Conservation (phyloP, 2,888 invertebrate genomes). For the Cecidostiba fungosa region DNA sequence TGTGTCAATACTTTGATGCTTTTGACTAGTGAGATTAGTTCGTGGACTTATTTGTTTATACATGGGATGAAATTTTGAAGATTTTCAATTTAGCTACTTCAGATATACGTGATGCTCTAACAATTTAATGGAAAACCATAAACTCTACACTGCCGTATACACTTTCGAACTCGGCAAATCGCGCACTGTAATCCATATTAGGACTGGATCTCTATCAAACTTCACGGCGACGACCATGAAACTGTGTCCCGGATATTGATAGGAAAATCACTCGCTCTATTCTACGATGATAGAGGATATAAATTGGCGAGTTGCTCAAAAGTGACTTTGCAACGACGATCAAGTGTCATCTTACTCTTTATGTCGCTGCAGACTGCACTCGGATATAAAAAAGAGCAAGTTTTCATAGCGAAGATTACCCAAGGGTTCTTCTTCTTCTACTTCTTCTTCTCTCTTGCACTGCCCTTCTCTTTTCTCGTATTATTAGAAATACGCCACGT, state of each 20-base stretch:
- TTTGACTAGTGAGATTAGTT: background rate
- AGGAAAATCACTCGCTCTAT: background rate
- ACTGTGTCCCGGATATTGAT: background rate
- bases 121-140: no score
- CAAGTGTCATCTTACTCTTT: background rate
- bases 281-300: background rate
- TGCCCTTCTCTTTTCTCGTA: background rate
- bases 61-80: no score
- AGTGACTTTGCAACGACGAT: slow-evolving; percentile 8
- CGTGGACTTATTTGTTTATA: no score
- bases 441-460: background rate
- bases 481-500: background rate
- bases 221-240: background rate
- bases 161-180: background rate
- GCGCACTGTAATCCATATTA: background rate
- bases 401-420: slow-evolving; percentile 10
- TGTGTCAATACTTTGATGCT: background rate
- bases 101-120: no score
- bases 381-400: background rate
- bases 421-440: background rate
- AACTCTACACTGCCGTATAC: no score
- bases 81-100: no score
- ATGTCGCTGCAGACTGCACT: background rate
- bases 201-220: background rate
- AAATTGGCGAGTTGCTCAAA: slow-evolving; percentile 5